A percentile compares a stretch with the other conserved stretches of the same genome.
These are phyloP conservation scores for Ectropis grisescens DNA, from an alignment of 1,140 invertebrate species.

Conservation along the genomic window DNA sequence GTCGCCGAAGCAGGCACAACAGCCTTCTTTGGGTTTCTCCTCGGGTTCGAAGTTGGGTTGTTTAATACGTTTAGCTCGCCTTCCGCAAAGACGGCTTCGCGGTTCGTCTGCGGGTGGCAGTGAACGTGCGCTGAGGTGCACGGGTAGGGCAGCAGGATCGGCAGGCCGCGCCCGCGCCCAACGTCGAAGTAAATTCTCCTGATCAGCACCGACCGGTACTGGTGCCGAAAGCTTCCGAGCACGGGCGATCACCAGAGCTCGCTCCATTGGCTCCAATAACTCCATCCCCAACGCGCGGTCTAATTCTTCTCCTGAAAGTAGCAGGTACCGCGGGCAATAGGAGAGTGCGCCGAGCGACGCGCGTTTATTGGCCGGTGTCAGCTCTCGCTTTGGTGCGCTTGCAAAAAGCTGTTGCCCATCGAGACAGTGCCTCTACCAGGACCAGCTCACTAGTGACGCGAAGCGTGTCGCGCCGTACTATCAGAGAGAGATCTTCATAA, in stretches of 20 bases:
- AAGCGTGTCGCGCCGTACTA: constrained; percentile 74
- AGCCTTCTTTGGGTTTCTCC: constrained; percentile 40
- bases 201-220: constrained; percentile 49
- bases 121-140: constrained; percentile 45
- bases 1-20: constrained; percentile 57
- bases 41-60: constrained; percentile 53
- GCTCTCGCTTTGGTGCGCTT: constrained; percentile 73
- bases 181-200: constrained; percentile 44
- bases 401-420: constrained; percentile 79
- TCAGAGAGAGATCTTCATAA: constrained; percentile 71
- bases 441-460: constrained; percentile 69
- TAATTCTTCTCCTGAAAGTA: constrained; percentile 75
- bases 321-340: constrained; percentile 76
- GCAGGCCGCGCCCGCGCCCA: constrained; percentile 47
- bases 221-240: constrained; percentile 47
- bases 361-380: constrained; percentile 73
- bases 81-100: constrained; percentile 43
- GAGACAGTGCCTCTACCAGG: constrained; percentile 72
- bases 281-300: constrained; percentile 47
- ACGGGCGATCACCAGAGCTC: constrained; percentile 43
- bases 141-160: constrained; percentile 44
- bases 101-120: constrained; percentile 36
- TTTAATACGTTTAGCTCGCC: constrained; percentile 43
- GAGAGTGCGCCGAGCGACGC: constrained; percentile 75
- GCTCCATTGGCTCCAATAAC: constrained; percentile 52